Evolutionary conservation across 2,888 invertebrate species (phyloP), one percentile per base, ranked within the genome.

Genomic region (Lasiommata megera): DNA sequence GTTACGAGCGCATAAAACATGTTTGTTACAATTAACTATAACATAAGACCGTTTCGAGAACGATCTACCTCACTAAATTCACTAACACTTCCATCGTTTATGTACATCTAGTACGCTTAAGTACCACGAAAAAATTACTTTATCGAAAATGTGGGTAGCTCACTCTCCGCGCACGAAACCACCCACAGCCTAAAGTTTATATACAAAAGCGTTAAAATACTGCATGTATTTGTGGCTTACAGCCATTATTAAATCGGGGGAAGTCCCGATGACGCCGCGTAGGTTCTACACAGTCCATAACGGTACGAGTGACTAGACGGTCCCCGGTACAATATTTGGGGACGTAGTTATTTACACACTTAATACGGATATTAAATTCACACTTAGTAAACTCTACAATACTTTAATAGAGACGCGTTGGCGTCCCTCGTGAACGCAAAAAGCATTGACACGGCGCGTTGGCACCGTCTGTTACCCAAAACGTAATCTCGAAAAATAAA

Each of bases 221-320:
- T 84, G 83, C 69, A 72, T 64, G 83, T 70, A 72, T 64, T 67
- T 67, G 56, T 61, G 81, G 77, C 79, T 80, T 71, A 67, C 16
- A 80, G 80, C 79, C 79, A 3, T 28, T n/a, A n/a, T n/a, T n/a
- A 56, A 56, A 63, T 60, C 60, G 60, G 67, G 65, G 57, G 60
- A 54, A 41, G 44, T 43, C 53, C 60, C 58, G 56, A 62, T 57
- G 55, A 62, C 56, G 50, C 68, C 66, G 66, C 66, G 64, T 46
- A 29, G 18, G 54, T 23, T 63, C 65, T 66, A 75, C 67, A 66
- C 66, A 64, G 67, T 69, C 67, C 60, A 65, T 66, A 77, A 67
- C 74, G 73, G 75, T 80, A 80, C 70, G 66, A 85, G 80, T 89
- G 89, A 89, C 89, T 89, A 89, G 89, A 88, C 69, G 65, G 67